A percentile compares a stretch with the other conserved stretches of the same genome.
Evolutionary conservation across 2,888 invertebrate species (phyloP).

Genomic region (Tipula unca): DNA sequence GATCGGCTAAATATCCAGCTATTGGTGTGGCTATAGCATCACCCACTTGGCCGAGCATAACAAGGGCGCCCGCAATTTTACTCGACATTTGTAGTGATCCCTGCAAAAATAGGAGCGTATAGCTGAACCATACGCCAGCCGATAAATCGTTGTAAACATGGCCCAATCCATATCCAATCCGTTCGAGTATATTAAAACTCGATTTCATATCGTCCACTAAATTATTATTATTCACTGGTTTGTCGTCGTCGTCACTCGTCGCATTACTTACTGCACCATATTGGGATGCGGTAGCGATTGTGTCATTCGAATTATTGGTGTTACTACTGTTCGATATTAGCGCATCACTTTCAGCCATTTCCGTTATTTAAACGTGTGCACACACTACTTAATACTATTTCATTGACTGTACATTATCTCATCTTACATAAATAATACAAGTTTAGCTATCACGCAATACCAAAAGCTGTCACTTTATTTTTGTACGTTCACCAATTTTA

Average conservation of each 20-base stretch:
- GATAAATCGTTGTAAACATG: slow-evolving; percentile 93
- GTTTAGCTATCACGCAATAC: neutral
- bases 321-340: neutral
- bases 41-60: slow-evolving; percentile 65
- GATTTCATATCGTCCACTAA: slow-evolving; percentile 2
- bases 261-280: neutral
- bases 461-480: neutral
- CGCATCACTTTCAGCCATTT: slow-evolving; percentile 14
- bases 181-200: slow-evolving; percentile 26
- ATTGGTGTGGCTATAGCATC: slow-evolving; percentile 83
- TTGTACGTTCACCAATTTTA: neutral
- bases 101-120: slow-evolving; percentile 77
- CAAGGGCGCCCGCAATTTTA: slow-evolving; percentile 51
- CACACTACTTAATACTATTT: neutral
- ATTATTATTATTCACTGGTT: neutral
- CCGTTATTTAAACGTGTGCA: neutral
- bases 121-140: slow-evolving; percentile 94
- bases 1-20: slow-evolving; percentile 74
- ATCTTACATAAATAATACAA: neutral
- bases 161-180: slow-evolving; percentile 57
- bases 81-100: slow-evolving; percentile 50
- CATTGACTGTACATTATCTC: neutral
- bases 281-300: neutral
- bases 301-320: neutral
- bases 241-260: neutral